phyloP scores from a whole-genome alignment of 2,797 vertebrate species.

The Ctenochaetus hawaiiensis region DNA sequence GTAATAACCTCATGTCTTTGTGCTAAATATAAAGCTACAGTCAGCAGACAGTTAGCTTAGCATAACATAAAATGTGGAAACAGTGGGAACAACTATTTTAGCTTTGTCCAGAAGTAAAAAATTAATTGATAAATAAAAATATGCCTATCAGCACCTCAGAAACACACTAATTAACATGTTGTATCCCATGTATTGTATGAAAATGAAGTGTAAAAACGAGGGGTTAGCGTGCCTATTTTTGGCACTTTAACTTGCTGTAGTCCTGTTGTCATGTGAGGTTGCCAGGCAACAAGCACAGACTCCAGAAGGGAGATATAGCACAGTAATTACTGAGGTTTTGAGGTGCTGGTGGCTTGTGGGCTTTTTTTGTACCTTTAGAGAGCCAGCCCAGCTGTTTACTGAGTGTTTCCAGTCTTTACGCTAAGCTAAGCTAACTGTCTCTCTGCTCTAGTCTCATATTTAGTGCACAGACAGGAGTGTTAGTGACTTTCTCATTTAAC shows the following conservation, averaged over 20 bases:
- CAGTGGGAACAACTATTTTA: no score
- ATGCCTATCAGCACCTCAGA: background rate
- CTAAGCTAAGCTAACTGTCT: background rate
- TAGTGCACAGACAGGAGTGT: background rate
- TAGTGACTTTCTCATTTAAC: no score
- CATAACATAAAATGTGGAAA: background rate
- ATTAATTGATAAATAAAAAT: background rate
- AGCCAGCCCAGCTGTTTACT: no score
- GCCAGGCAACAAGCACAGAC: background rate
- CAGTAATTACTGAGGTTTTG: background rate
- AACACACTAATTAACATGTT: background rate
- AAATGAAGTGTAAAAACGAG: background rate
- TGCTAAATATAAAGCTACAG: background rate
- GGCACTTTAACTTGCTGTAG: background rate
- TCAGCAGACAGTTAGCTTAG: background rate
- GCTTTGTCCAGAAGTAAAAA: no score
- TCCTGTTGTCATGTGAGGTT: background rate
- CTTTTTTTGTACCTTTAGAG: background rate
- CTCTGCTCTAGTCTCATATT: background rate
- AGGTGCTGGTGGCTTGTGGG: background rate
- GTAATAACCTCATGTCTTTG: background rate
- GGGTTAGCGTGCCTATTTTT: no score
- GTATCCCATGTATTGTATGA: background rate
- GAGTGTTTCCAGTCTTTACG: background rate
- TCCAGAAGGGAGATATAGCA: background rate